A percentile compares a stretch with the other conserved stretches of the same genome.
Conservation (phyloP, 1,140 invertebrate genomes). For the Zeugodacus cucurbitae region DNA sequence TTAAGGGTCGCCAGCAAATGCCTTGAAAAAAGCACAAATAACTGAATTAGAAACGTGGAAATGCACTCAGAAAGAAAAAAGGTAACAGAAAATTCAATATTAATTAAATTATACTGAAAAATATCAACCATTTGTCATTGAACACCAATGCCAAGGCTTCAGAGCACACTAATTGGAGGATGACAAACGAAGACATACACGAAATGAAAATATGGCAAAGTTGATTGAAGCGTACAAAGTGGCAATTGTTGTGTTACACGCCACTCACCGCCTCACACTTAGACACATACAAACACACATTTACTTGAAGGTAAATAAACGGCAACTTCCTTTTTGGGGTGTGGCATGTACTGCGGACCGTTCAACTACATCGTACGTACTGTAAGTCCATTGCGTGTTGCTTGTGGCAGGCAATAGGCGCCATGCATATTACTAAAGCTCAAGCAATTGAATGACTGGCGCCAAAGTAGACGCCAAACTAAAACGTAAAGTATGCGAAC, state of each 20-base stretch:
- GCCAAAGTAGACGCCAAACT: neutral
- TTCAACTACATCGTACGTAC: neutral
- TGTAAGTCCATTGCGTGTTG: neutral
- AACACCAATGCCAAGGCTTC: neutral
- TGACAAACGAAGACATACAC: neutral
- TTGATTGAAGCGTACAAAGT: neutral
- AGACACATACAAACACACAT: neutral
- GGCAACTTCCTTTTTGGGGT: conserved; percentile 35
- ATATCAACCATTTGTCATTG: neutral
- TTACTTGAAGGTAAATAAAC: neutral
- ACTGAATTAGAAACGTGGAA: neutral
- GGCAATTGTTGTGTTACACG: neutral
- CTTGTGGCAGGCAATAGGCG: conserved; percentile 24
- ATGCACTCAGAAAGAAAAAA: neutral
- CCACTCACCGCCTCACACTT: neutral
- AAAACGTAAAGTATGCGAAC: conserved; percentile 2
- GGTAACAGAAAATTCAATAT: neutral
- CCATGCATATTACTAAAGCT: neutral
- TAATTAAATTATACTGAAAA: neutral
- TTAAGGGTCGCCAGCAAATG: neutral
- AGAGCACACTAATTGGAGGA: neutral
- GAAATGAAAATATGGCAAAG: neutral
- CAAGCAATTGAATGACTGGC: neutral
- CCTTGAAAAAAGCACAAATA: neutral
- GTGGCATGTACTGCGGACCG: neutral